Base-by-base conservation (phyloP, 2,797 vertebrate genomes). In the Holocentrus rufus region DNA sequence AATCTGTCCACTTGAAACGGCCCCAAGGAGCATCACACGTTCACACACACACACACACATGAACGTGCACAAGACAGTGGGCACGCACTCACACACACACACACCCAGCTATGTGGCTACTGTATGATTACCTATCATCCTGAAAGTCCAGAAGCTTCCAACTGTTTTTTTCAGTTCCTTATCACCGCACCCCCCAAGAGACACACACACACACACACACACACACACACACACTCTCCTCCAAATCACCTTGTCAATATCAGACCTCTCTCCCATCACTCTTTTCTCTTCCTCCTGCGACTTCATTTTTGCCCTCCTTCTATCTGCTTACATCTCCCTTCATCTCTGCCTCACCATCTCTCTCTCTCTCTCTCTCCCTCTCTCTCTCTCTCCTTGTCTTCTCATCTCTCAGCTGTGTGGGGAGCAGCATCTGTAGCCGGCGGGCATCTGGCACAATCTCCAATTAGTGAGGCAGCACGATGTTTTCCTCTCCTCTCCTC, bases 401-500 rank as follows among this genome's bases (percentile, higher is more conserved):
- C 65, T 68, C 55, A 71, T 88, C 74, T 80, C 72, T 86, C 78
- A 81, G 82, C 81, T 80, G 79, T 69, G 76, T 57, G 63, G 65
- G 58, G 80, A 77, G 72, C 73, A 69, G 82, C 79, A 86, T 88
- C 82, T 89, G 85, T 80, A 89, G 90, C 89, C 74, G 22, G 18
- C 69, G 79, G 87, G 79, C 87, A 91, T 91, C 85, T 90, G 87
- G 87, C 81, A 83, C 76, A 75, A 73, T 77, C 76, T 85, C 81
- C 84, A 88, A 84, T 89, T 92, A 92, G 89, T 89, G 74, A 92
- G 81, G 91, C 77, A 72, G 82, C 80, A 80, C 85, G 74, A 87
- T 82, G 69, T 47, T 60, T 60, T 60, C 39, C 59, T 60, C 58
- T 15, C 14, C 34, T 20, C 18, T 5, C 62, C 72, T 79, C 75